Evolutionary conservation across 2,113 vertebrate genomes (phyloP).

Genomic region (Butorides virescens): DNA sequence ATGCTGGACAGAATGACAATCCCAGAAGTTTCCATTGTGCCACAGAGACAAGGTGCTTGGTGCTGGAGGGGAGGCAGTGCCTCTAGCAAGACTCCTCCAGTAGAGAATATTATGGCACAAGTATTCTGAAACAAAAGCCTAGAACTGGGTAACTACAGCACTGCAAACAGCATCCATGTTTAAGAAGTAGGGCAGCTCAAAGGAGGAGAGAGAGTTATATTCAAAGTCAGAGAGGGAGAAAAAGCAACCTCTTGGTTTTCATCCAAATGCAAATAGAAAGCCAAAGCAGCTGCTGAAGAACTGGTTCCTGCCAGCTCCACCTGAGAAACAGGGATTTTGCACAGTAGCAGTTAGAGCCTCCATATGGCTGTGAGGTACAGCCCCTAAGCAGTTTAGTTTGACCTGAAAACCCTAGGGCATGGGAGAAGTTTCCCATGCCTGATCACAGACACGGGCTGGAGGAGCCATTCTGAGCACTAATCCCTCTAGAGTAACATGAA

Average conservation of each 20-base stretch:
- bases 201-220: background rate
- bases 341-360: background rate
- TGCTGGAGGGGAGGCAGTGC: background rate
- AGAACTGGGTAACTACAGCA: background rate
- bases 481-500: background rate
- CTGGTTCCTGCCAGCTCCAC: slow-evolving; percentile 52
- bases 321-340: slow-evolving; percentile 25
- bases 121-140: background rate
- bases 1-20: background rate
- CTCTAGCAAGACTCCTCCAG: background rate
- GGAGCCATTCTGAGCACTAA: background rate
- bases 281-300: background rate
- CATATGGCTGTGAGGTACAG: background rate
- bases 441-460: background rate
- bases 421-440: background rate
- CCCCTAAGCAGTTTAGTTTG: background rate
- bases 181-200: background rate
- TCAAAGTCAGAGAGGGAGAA: background rate
- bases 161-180: background rate
- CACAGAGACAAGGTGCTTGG: background rate
- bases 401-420: slow-evolving; percentile 9
- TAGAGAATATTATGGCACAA: background rate
- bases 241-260: slow-evolving; percentile 22
- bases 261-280: slow-evolving; percentile 57
- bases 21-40: background rate